Percentiles rank a stretch among this genome's conserved stretches.
phyloP scores from a whole-genome alignment of 2,113 vertebrate species.

The Tichodroma muraria region DNA sequence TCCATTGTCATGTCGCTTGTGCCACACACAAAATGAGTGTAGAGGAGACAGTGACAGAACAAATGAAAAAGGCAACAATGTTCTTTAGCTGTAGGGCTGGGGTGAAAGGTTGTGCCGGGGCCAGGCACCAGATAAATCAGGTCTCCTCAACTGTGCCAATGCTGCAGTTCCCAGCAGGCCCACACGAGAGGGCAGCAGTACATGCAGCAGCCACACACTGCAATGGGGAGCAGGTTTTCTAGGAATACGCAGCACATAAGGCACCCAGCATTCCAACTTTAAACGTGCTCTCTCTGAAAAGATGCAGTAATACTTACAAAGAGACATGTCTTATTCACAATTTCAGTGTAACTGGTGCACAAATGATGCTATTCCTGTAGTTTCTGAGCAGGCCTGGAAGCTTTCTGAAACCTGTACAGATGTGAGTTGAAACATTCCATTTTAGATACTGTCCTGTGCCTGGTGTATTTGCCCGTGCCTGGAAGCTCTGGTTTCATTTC shows the following conservation, averaged over 20 bases:
- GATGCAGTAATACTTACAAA: background rate
- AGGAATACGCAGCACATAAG: background rate
- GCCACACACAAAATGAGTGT: accelerated
- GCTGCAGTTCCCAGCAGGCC: background rate
- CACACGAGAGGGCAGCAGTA: conserved; percentile 57
- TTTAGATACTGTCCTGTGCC: background rate
- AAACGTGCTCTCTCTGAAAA: background rate
- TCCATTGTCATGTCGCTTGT: background rate
- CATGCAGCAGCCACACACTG: background rate
- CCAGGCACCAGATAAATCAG: background rate
- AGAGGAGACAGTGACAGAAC: background rate
- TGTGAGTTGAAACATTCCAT: background rate
- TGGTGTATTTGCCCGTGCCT: background rate
- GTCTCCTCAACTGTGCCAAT: background rate
- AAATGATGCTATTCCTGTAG: background rate
- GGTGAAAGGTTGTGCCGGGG: background rate
- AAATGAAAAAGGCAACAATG: background rate
- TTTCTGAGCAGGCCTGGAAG: background rate
- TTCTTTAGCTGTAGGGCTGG: background rate
- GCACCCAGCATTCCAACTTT: accelerated
- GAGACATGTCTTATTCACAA: background rate
- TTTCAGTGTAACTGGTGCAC: background rate
- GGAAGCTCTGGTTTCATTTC: background rate
- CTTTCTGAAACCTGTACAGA: background rate
- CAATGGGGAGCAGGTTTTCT: background rate